A percentile compares a stretch with the other conserved stretches of the same genome.
Evolutionary conservation across 2,113 vertebrate species (phyloP).

Genomic region (Perca schrenkii): DNA sequence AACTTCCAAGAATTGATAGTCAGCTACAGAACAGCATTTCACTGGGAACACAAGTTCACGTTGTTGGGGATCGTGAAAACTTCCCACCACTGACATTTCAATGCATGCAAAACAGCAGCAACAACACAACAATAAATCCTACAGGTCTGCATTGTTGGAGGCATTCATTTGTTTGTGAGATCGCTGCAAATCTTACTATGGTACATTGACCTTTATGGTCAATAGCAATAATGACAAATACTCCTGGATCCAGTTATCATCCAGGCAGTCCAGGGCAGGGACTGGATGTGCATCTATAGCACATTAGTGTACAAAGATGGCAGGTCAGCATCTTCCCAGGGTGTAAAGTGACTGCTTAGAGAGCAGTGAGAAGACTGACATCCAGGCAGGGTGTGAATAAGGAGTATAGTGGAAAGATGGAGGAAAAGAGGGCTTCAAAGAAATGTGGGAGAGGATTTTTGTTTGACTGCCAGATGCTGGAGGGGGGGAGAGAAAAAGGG

Average conservation of each 20-base stretch:
- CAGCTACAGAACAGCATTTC: not conserved
- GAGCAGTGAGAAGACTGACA: not conserved
- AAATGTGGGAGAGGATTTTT: conserved; percentile 11
- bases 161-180: not conserved
- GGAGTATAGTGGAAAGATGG: not conserved
- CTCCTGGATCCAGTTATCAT: conserved; percentile 5
- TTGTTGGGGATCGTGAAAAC: not conserved
- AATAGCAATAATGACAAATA: conserved; percentile 4
- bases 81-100: too few species aligned
- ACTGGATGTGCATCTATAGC: not conserved
- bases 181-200: not conserved
- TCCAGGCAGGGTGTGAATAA: not conserved
- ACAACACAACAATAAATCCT: not conserved
- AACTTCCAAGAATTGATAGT: not conserved
- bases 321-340: conserved; percentile 15
- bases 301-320: not conserved
- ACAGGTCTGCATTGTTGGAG: not conserved
- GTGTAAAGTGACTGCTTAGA: conserved; percentile 6
- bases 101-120: not conserved
- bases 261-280: not conserved
- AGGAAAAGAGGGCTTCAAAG: conserved; percentile 8
- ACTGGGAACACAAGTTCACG: not conserved
- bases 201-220: not conserved
- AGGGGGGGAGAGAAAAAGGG: conserved; percentile 2
- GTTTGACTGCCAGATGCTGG: conserved; percentile 19